A percentile compares a stretch with the other conserved stretches of the same genome.
phyloP scores from a whole-genome alignment of 2,797 vertebrate genomes.

The Aeoliscus strigatus region DNA sequence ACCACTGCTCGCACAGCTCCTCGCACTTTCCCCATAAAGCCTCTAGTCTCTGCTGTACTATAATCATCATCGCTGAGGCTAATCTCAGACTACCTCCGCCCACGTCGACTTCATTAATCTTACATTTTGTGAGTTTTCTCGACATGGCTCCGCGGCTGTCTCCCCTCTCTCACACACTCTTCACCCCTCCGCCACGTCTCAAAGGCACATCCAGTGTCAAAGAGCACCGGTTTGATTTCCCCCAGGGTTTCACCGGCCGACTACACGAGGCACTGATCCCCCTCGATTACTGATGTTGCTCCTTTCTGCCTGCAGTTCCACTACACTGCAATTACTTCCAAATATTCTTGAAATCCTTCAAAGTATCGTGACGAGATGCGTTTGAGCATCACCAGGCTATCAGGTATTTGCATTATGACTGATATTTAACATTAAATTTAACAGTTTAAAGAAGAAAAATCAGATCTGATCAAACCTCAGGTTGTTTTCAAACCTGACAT shows the following conservation, averaged over 20 bases:
- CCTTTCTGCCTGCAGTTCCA: slow-evolving; percentile 53
- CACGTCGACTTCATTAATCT: slow-evolving; percentile 30
- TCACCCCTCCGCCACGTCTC: slow-evolving; percentile 18
- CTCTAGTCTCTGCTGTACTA: slow-evolving; percentile 27
- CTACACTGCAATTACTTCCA: slow-evolving; percentile 46
- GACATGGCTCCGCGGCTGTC: slow-evolving; percentile 7
- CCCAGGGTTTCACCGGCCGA: slow-evolving; percentile 41
- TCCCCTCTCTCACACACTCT: slow-evolving; percentile 7
- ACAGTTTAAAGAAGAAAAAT: too few species aligned
- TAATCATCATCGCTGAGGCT: slow-evolving; percentile 40
- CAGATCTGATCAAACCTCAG: too few species aligned
- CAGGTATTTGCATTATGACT: too few species aligned
- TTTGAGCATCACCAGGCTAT: too few species aligned
- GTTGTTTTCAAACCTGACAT: too few species aligned
- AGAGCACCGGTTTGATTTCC: slow-evolving; percentile 67
- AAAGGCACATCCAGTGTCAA: slow-evolving; percentile 30
- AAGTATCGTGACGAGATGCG: too few species aligned
- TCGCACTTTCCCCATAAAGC: slow-evolving; percentile 43
- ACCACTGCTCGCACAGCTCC: slow-evolving; percentile 2
- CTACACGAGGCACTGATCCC: slow-evolving; percentile 33
- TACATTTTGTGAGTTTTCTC: slow-evolving; percentile 23
- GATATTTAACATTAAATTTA: too few species aligned
- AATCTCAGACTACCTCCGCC: slow-evolving; percentile 39
- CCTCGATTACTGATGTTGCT: too few species aligned
- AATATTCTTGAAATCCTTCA: too few species aligned